Percentiles rank a stretch among this genome's conserved stretches.
Conservation (phyloP, 2,888 invertebrate species). For the Amphipyra berbera region DNA sequence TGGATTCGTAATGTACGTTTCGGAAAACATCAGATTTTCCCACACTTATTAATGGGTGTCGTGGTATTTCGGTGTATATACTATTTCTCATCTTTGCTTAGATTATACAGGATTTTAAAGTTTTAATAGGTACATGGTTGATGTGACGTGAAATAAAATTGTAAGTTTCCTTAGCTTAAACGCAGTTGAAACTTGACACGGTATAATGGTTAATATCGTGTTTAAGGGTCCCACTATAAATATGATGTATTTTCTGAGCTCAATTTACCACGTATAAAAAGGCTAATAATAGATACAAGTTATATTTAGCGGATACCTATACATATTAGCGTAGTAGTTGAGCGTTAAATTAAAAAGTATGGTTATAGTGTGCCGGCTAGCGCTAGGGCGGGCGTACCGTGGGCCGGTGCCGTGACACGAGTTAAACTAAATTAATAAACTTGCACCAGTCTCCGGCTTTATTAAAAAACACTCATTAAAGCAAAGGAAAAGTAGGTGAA, state of each 20-base stretch:
- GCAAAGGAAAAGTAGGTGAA: conserved; percentile 89
- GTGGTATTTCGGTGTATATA: no score
- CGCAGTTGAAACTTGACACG: no score
- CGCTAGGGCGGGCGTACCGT: conserved; percentile 58
- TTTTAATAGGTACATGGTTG: no score
- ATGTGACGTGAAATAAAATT: no score
- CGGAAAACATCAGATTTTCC: conserved; percentile 66
- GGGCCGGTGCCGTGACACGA: conserved; percentile 80
- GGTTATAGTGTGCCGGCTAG: conserved; percentile 69
- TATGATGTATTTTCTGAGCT: background rate
- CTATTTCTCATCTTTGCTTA: no score
- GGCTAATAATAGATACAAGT: background rate
- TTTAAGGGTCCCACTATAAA: no score
- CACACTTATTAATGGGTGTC: conserved; percentile 38
- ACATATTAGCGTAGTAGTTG: conserved; percentile 56
- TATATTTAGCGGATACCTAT: conserved; percentile 9
- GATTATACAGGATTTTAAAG: no score
- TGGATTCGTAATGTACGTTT: conserved; percentile 74
- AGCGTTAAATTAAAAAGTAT: conserved; percentile 78
- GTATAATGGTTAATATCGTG: no score
- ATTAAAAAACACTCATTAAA: conserved; percentile 90
- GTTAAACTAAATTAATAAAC: conserved; percentile 90
- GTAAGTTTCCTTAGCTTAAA: no score
- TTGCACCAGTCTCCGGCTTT: conserved; percentile 87
- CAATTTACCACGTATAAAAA: conserved; percentile 2